phyloP scores from a whole-genome alignment of 2,113 vertebrate species.

The Menura novaehollandiae region DNA sequence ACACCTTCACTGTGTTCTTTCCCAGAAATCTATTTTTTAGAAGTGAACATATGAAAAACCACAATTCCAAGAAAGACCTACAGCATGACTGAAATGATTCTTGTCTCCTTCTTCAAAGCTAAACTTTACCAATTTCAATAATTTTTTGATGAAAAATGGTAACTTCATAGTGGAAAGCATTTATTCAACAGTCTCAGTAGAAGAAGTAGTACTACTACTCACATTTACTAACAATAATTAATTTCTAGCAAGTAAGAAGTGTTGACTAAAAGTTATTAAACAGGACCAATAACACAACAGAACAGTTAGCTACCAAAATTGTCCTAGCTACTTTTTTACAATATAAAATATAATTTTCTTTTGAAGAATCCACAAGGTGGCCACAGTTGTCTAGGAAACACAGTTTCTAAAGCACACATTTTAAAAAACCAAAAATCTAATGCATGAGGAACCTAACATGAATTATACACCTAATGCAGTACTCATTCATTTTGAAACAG shows the following conservation, averaged over 20 bases:
- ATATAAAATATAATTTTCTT: background rate
- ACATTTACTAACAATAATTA: background rate
- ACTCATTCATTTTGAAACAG: background rate
- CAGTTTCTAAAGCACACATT: background rate
- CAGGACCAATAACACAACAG: background rate
- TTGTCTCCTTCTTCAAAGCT: background rate
- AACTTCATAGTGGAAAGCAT: background rate
- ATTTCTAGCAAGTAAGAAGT: background rate
- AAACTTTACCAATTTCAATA: background rate
- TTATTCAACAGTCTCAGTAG: background rate
- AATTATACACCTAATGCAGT: background rate
- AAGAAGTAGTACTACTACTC: background rate
- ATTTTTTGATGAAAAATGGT: background rate
- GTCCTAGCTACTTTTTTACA: background rate
- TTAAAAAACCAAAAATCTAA: background rate
- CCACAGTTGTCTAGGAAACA: slow-evolving; percentile 5
- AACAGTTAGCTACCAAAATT: background rate
- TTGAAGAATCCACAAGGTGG: slow-evolving; percentile 32
- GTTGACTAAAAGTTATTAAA: background rate
- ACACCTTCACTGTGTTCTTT: background rate
- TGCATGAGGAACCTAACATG: background rate
- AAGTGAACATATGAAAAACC: background rate
- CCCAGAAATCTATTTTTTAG: background rate
- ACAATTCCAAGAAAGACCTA: background rate
- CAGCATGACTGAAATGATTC: background rate